A percentile compares a stretch with the other conserved stretches of the same genome.
These are phyloP conservation scores for Rhopalosiphum maidis DNA, from an alignment of 1,140 invertebrate genomes.

Conservation along the genomic window DNA sequence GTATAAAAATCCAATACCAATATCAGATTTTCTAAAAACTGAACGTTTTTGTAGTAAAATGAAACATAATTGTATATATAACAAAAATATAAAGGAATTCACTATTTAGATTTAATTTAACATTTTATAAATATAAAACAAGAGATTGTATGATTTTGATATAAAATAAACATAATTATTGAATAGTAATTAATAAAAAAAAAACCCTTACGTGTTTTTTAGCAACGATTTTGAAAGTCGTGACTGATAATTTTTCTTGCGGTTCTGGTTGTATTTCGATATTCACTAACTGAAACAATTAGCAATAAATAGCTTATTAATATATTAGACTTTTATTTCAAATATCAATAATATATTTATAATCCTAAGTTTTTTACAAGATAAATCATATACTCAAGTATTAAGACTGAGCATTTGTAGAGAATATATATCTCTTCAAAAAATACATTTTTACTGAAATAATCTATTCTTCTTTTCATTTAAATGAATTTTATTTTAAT, in stretches of 20 bases:
- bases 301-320: neutral
- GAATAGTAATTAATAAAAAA: neutral
- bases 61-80: too few species aligned
- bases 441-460: neutral
- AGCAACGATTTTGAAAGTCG: neutral
- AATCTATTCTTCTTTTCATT: neutral
- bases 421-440: neutral
- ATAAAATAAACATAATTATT: neutral
- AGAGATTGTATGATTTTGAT: neutral
- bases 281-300: slow-evolving; percentile 43
- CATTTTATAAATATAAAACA: neutral
- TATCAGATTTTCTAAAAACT: neutral
- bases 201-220: slow-evolving; percentile 44
- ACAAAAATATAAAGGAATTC: too few species aligned
- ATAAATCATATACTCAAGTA: neutral
- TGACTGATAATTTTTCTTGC: slow-evolving; percentile 17
- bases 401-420: neutral
- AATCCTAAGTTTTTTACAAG: neutral
- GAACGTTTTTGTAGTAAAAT: neutral
- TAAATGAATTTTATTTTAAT: neutral
- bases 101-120: too few species aligned
- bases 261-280: slow-evolving; percentile 42
- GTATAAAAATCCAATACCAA: too few species aligned
- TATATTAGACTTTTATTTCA: neutral
- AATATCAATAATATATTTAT: neutral